phyloP scores from a whole-genome alignment of 2,113 vertebrate species.

The Megaceryle torquata region DNA sequence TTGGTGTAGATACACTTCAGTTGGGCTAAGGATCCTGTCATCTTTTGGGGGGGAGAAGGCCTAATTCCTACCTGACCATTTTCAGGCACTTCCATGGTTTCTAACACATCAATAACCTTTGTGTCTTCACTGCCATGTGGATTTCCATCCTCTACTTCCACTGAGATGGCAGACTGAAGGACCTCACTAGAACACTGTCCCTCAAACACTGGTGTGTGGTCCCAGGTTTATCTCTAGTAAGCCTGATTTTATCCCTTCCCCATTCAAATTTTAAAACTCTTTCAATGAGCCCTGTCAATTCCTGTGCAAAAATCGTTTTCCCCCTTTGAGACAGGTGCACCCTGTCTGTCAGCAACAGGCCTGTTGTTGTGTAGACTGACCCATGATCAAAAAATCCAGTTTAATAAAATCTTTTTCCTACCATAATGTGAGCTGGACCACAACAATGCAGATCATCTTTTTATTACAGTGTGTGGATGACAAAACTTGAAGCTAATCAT shows the following conservation, averaged over 20 bases:
- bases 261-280: not conserved
- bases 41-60: not conserved
- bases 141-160: not conserved
- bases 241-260: not conserved
- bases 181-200: not conserved
- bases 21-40: not conserved
- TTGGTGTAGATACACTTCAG: not conserved
- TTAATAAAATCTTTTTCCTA: not conserved
- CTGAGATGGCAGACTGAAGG: not conserved
- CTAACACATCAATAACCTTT: not conserved
- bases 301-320: not conserved
- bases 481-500: not conserved
- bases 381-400: not conserved
- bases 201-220: not conserved
- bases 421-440: not conserved
- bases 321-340: not conserved
- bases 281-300: not conserved
- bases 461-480: not conserved
- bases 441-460: not conserved
- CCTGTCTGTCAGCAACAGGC: not conserved
- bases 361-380: not conserved
- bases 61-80: not conserved
- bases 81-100: not conserved
- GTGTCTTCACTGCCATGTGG: not conserved
- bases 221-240: not conserved